Conservation (phyloP, 2,113 vertebrate genomes). For the Odocoileus hemionus region DNA sequence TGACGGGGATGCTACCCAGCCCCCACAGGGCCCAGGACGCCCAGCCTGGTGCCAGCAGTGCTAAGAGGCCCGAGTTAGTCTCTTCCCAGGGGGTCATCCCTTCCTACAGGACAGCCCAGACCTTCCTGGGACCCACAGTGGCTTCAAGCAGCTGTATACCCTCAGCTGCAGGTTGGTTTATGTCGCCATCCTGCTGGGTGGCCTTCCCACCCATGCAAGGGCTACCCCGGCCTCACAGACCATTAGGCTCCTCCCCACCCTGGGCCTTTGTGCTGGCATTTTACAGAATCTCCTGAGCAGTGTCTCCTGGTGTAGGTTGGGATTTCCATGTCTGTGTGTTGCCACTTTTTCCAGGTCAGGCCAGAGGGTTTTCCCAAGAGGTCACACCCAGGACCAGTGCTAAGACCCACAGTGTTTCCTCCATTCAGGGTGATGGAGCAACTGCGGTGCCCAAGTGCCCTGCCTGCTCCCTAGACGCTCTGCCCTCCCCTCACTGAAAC, state of each 20-base stretch:
- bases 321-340: rapidly evolving
- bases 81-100: not conserved
- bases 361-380: not conserved
- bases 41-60: not conserved
- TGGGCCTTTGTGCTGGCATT: not conserved
- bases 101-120: not conserved
- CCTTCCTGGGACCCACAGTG: not conserved
- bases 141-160: not conserved
- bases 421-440: not conserved
- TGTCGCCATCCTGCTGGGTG: not conserved
- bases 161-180: not conserved
- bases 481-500: not conserved
- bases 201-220: not conserved
- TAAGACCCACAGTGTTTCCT: not conserved
- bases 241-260: not conserved
- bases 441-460: not conserved
- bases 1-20: not conserved
- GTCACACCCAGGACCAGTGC: rapidly evolving
- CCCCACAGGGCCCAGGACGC: not conserved
- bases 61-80: not conserved
- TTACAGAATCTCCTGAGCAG: rapidly evolving
- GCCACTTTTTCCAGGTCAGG: rapidly evolving
- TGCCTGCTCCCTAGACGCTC: not conserved
- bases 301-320: not conserved
- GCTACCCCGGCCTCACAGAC: too few species aligned